Base-by-base conservation (phyloP, 2,888 invertebrate species). In the Meta bourneti region DNA sequence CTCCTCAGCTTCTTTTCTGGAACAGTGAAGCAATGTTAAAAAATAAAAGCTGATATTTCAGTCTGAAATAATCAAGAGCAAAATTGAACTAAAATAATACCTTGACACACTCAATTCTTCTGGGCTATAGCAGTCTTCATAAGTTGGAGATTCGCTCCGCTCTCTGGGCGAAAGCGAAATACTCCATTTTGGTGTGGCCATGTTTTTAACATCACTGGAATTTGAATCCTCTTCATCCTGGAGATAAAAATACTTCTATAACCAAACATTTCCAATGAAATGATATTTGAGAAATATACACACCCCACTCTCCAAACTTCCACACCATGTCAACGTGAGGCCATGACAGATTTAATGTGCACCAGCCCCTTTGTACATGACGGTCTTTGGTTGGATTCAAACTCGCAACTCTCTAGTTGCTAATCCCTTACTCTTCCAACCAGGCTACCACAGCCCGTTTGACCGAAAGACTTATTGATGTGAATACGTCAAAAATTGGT, bases 1-100 rank as follows among this genome's bases (percentile, higher is more conserved):
- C 61, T 70, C 75, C 19, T 77, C 81, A 61, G 88, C 81, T 49
- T 52, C 81, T 81, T 75, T 89, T 7, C 88, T 89, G 49, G 51
- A 49, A 5, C 11, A 77, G 5, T 9, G n/a, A 7, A 49, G 13
- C 9, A 78, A 54, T 34, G 6, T 19, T 16, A 78, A 19, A 13
- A 78, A n/a, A 54, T 19, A 78, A 78, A 52, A 52, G 8, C n/a
- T 9, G 61, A 9, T 61, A 61, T 5, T 61, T 16, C 11, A 51
- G 61, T 8, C 61, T 61, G 9, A 8, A 61, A 61, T 0, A 61
- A 61, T 9, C 6, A 61, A 61, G 61, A 8, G 61, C 8, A 9
- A 9, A 61, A 9, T 61, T 61, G 61, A 9, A 75, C 6, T 7
- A 77, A 49, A 85, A 8, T 54, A 77, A 7, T 87, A 87, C 87